These are phyloP conservation scores for Phalacrocorax carbo DNA, from an alignment of 2,113 vertebrate genomes.

Conservation along the genomic window DNA sequence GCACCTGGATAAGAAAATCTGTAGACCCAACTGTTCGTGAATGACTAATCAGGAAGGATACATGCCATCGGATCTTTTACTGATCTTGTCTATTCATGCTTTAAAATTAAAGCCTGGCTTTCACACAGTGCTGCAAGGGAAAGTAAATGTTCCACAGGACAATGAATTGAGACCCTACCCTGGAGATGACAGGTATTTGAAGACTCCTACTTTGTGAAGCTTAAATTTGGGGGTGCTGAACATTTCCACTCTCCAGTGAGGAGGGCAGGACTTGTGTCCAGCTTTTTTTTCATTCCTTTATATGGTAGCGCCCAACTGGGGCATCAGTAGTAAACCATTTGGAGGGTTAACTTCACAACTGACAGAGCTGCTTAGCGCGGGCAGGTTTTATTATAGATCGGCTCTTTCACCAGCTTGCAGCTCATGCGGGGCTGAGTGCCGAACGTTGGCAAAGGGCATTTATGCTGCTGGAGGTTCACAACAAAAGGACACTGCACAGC, in stretches of 20 bases:
- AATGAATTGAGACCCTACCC: not conserved
- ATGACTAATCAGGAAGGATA: not conserved
- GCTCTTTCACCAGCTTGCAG: not conserved
- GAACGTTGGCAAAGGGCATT: rapidly evolving
- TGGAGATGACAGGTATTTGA: not conserved
- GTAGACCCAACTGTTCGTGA: not conserved
- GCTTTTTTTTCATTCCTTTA: not conserved
- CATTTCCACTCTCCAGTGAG: not conserved
- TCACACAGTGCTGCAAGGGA: not conserved
- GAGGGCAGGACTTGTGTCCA: not conserved
- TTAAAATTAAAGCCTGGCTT: not conserved
- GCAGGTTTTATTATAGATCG: rapidly evolving
- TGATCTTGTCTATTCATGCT: not conserved
- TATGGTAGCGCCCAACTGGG: rapidly evolving
- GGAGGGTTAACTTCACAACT: not conserved
- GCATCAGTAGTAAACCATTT: not conserved
- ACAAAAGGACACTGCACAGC: not conserved
- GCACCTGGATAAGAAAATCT: not conserved
- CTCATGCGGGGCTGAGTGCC: not conserved
- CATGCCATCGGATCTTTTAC: not conserved
- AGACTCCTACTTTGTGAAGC: not conserved
- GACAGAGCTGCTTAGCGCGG: not conserved
- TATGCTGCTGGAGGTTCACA: not conserved
- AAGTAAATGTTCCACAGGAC: not conserved
- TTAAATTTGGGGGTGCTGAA: not conserved